A percentile compares a stretch with the other conserved stretches of the same genome.
These are phyloP conservation scores for Hydrophis major DNA, from an alignment of 2,797 vertebrate species.

Conservation along the genomic window DNA sequence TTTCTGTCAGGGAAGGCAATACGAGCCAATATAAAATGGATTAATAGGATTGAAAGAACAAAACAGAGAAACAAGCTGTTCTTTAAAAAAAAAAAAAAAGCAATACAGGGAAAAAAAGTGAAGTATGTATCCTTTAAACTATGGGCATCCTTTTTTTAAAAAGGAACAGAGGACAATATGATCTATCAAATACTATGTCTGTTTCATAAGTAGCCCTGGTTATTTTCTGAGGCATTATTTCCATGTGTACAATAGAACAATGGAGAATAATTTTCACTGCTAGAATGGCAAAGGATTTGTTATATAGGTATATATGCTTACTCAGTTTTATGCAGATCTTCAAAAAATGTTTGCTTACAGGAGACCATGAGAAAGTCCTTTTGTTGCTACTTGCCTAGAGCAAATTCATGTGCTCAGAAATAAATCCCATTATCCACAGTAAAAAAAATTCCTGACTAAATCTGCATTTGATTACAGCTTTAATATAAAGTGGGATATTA, in stretches of 20 bases:
- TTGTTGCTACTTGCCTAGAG: background rate
- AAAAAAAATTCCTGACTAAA: background rate
- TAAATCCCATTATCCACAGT: background rate
- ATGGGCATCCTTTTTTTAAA: background rate
- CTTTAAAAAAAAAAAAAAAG: conserved; percentile 37
- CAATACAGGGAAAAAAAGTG: conserved; percentile 33
- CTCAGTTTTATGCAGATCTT: background rate
- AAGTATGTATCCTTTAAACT: conserved; percentile 50
- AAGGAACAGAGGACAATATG: background rate
- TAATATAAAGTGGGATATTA: background rate
- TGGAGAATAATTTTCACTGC: conserved; percentile 8
- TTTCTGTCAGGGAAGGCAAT: conserved; percentile 52
- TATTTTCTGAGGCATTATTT: background rate
- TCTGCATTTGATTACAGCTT: background rate
- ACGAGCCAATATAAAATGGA: conserved; percentile 55
- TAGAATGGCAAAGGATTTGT: conserved; percentile 29
- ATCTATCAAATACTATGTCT: conserved; percentile 6
- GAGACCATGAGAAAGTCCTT: background rate
- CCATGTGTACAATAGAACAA: background rate
- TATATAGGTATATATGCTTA: background rate
- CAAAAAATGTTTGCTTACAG: background rate
- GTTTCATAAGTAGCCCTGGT: conserved; percentile 3
- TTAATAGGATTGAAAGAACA: conserved; percentile 59
- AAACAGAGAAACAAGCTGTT: conserved; percentile 49
- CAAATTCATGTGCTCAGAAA: background rate